A percentile compares a stretch with the other conserved stretches of the same genome.
These are phyloP conservation scores for Oryzias melastigma DNA, from an alignment of 2,113 vertebrate genomes.

Conservation along the genomic window DNA sequence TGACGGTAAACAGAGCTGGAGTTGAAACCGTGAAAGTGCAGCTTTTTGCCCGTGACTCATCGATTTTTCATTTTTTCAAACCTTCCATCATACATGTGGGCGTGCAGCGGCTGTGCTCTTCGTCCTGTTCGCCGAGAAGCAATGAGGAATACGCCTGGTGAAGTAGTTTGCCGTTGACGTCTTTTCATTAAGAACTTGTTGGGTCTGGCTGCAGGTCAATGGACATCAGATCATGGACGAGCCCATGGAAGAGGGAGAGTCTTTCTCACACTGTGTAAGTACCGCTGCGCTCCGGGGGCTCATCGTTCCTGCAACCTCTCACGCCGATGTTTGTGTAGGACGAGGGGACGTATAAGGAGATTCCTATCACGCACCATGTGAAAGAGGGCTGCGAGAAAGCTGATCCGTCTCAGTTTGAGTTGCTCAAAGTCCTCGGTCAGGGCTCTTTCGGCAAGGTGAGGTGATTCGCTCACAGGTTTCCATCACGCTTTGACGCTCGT, in stretches of 20 bases:
- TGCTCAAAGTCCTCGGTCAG: constrained; percentile 96
- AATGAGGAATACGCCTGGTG: constrained; percentile 39
- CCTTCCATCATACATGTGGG: constrained; percentile 63
- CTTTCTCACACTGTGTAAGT: constrained; percentile 90
- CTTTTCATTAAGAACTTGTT: constrained; percentile 34
- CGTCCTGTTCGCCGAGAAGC: constrained; percentile 45
- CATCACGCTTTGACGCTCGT: neutral
- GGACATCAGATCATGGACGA: constrained; percentile 94
- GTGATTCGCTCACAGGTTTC: constrained; percentile 4
- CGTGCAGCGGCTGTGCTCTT: constrained; percentile 53
- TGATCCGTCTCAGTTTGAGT: constrained; percentile 93
- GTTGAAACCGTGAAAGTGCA: constrained; percentile 25
- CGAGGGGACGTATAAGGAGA: constrained; percentile 91
- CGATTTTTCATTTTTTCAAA: constrained; percentile 62
- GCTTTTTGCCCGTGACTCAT: constrained; percentile 64
- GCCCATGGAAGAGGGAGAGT: constrained; percentile 94
- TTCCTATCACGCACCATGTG: constrained; percentile 94
- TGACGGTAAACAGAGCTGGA: constrained; percentile 52
- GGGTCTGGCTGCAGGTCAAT: constrained; percentile 84
- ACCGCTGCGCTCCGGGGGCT: constrained; percentile 3
- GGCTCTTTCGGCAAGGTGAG: constrained; percentile 97
- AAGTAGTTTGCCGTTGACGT: constrained; percentile 34
- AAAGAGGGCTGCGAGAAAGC: constrained; percentile 98
- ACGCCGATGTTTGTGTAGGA: constrained; percentile 75
- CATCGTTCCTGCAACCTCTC: neutral